Evolutionary conservation across 2,113 vertebrate genomes (phyloP).

Genomic region (Callipepla squamata): DNA sequence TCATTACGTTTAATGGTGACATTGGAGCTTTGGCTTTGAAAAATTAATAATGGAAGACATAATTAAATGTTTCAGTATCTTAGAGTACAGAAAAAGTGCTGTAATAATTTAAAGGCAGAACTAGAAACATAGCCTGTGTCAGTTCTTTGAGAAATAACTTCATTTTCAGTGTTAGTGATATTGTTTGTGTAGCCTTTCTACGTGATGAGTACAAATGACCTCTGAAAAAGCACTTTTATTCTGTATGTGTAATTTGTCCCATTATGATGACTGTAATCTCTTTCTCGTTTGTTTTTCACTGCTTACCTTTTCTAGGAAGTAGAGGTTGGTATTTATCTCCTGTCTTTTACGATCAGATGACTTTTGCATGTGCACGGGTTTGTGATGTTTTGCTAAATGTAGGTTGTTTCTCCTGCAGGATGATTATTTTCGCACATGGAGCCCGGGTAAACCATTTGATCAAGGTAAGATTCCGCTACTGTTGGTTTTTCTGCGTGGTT

Average conservation of each 20-base stretch:
- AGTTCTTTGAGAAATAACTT: not conserved
- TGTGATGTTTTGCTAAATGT: slow-evolving; percentile 46
- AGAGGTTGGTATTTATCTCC: slow-evolving; percentile 84
- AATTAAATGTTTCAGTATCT: not conserved
- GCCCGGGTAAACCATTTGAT: slow-evolving; percentile 89
- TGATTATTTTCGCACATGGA: slow-evolving; percentile 92
- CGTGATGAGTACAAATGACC: not conserved
- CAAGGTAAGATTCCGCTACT: slow-evolving; percentile 82
- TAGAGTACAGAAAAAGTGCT: not conserved
- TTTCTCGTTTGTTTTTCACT: slow-evolving; percentile 77
- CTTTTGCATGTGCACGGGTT: slow-evolving; percentile 9
- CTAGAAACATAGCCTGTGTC: not conserved
- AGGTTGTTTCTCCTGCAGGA: slow-evolving; percentile 76
- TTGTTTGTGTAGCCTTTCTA: not conserved
- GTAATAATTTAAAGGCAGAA: not conserved
- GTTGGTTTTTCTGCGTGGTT: not conserved
- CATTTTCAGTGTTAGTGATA: not conserved
- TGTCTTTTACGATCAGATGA: slow-evolving; percentile 60
- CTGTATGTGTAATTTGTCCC: slow-evolving; percentile 9
- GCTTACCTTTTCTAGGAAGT: slow-evolving; percentile 85
- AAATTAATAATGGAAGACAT: not conserved
- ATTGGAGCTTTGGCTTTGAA: not conserved
- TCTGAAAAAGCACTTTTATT: slow-evolving; percentile 35
- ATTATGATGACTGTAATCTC: slow-evolving; percentile 73
- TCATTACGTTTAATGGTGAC: not conserved